phyloP scores from a whole-genome alignment of 2,113 vertebrate species.

The Progne subis region DNA sequence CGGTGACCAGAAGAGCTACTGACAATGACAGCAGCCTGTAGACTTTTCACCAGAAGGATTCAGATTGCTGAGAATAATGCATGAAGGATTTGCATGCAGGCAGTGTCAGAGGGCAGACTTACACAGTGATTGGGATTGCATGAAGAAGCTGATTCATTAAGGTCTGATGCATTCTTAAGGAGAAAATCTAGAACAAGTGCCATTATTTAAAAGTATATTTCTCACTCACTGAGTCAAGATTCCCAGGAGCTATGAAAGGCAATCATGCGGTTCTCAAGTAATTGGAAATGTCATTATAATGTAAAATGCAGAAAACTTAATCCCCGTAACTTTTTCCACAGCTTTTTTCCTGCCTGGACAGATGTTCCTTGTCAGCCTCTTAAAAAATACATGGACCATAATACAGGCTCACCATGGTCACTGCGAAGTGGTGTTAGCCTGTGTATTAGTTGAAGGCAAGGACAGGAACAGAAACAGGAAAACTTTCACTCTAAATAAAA shows the following conservation, averaged over 20 bases:
- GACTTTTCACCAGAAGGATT: not conserved
- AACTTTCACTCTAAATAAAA: not conserved
- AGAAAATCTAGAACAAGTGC: slow-evolving; percentile 28
- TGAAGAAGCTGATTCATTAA: slow-evolving; percentile 14
- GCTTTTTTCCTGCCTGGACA: slow-evolving; percentile 1
- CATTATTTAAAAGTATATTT: slow-evolving; percentile 43
- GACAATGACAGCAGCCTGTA: not conserved
- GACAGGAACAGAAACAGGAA: not conserved
- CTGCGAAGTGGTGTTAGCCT: not conserved
- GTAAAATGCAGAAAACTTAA: slow-evolving; percentile 54
- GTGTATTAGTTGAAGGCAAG: not conserved
- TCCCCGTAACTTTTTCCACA: slow-evolving; percentile 16
- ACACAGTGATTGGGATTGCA: not conserved
- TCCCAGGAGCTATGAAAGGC: slow-evolving; percentile 47
- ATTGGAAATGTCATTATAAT: slow-evolving; percentile 47
- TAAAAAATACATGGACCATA: slow-evolving; percentile 2
- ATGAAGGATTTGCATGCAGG: not conserved
- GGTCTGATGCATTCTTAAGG: not conserved
- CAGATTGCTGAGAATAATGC: not conserved
- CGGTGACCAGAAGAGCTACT: not conserved
- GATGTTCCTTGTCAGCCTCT: slow-evolving; percentile 33
- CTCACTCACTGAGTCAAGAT: slow-evolving; percentile 45
- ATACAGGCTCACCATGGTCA: not conserved
- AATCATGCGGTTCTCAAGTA: slow-evolving; percentile 22
- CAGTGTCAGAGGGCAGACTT: slow-evolving; percentile 1